A percentile compares a stretch with the other conserved stretches of the same genome.
Evolutionary conservation across 2,113 vertebrate genomes (phyloP).

Genomic region (Lasiurus cinereus): DNA sequence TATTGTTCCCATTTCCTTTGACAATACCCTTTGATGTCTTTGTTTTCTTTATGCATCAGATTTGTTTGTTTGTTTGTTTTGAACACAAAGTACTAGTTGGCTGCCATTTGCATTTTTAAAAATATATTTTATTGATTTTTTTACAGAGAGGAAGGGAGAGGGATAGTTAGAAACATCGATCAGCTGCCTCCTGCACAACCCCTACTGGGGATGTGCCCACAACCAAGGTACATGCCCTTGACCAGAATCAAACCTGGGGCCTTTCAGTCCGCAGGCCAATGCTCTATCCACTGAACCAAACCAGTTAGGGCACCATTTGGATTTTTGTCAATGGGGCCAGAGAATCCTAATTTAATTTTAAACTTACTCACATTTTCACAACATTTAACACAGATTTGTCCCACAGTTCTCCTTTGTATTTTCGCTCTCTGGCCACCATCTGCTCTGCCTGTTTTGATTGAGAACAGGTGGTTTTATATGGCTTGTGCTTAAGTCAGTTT

Average conservation of each 20-base stretch:
- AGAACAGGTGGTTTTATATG: background rate
- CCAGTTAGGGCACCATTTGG: no score
- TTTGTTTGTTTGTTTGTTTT: background rate
- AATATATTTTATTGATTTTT: no score
- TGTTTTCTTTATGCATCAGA: background rate
- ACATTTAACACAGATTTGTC: background rate
- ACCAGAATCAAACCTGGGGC: no score
- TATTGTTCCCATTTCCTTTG: background rate
- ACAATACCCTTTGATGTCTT: background rate
- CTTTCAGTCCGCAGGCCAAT: no score
- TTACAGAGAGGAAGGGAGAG: no score
- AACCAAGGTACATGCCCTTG: no score
- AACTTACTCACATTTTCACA: background rate
- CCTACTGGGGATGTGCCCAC: no score
- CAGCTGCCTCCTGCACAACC: no score
- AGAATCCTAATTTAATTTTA: constrained; percentile 29
- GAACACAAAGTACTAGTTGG: background rate
- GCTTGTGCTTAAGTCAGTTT: background rate
- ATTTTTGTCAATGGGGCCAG: background rate
- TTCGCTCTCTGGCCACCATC: background rate
- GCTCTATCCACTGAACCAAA: no score
- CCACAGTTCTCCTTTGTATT: background rate
- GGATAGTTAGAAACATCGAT: no score
- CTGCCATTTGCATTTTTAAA: background rate
- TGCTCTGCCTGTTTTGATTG: background rate